These are phyloP conservation scores for Trogon melanurus DNA, from an alignment of 2,113 vertebrate genomes.

Conservation along the genomic window DNA sequence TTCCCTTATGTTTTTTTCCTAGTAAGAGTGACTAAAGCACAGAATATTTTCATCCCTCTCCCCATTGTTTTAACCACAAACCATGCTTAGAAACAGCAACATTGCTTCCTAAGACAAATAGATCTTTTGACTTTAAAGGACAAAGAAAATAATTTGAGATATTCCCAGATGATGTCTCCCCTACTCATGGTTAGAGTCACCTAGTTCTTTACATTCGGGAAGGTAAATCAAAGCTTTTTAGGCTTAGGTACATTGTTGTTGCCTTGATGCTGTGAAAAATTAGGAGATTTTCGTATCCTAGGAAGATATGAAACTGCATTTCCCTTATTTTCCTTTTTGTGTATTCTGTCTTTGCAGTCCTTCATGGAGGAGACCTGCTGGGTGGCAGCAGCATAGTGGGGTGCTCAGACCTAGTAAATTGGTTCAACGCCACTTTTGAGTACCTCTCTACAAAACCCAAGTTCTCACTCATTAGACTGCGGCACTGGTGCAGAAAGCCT, in stretches of 20 bases:
- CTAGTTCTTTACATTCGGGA: neutral
- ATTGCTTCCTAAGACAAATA: neutral
- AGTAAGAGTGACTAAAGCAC: neutral
- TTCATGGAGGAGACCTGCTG: neutral
- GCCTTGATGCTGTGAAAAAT: neutral
- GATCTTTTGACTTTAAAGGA: neutral
- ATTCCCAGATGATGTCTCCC: neutral
- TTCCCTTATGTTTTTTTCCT: neutral
- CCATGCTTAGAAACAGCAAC: neutral
- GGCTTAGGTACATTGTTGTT: neutral
- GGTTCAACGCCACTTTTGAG: accelerated
- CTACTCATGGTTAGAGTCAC: neutral
- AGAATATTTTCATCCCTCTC: neutral
- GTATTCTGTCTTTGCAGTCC: neutral
- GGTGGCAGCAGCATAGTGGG: neutral
- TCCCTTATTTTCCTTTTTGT: neutral
- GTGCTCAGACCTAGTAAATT: neutral
- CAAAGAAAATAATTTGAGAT: neutral
- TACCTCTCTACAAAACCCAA: accelerated
- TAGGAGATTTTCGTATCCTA: neutral
- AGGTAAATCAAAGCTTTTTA: neutral
- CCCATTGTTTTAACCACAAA: neutral
- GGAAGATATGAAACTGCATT: neutral
- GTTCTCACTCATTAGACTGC: neutral
- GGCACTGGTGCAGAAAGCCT: neutral